phyloP scores from a whole-genome alignment of 2,888 invertebrate genomes.

The Nephrotoma appendiculata region DNA sequence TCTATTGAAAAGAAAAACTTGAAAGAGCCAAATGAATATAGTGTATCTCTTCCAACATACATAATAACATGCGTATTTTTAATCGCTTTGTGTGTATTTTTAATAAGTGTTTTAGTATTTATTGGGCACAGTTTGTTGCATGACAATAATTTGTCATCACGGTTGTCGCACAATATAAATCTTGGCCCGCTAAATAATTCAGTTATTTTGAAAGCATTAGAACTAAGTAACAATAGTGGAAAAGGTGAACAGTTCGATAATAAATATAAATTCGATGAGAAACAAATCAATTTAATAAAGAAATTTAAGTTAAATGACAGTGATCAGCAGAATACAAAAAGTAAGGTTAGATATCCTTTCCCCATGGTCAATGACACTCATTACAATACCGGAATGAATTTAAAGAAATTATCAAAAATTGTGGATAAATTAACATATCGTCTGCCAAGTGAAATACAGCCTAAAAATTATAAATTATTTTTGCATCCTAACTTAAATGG shows the following conservation, averaged over 20 bases:
- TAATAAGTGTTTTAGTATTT: constrained; percentile 27
- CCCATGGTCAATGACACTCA: background rate
- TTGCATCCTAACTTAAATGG: constrained; percentile 45
- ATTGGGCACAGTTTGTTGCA: constrained; percentile 21
- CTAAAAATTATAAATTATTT: constrained; percentile 46
- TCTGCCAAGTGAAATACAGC: constrained; percentile 41
- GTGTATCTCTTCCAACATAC: constrained; percentile 21
- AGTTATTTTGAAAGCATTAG: background rate
- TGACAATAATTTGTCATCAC: background rate
- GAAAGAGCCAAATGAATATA: background rate
- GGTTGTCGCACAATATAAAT: background rate
- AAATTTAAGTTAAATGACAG: background rate
- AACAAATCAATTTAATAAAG: background rate
- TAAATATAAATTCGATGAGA: constrained; percentile 1
- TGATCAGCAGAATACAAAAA: background rate
- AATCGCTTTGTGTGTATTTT: constrained; percentile 25
- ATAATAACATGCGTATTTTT: constrained; percentile 29
- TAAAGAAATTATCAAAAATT: constrained; percentile 23
- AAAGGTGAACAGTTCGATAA: background rate
- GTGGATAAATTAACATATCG: constrained; percentile 33
- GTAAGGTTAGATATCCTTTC: constrained; percentile 4
- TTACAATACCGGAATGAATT: background rate
- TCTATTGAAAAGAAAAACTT: background rate
- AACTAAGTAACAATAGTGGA: background rate
- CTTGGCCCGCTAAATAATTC: background rate